phyloP scores from a whole-genome alignment of 2,113 vertebrate genomes.

The Rynchops niger region DNA sequence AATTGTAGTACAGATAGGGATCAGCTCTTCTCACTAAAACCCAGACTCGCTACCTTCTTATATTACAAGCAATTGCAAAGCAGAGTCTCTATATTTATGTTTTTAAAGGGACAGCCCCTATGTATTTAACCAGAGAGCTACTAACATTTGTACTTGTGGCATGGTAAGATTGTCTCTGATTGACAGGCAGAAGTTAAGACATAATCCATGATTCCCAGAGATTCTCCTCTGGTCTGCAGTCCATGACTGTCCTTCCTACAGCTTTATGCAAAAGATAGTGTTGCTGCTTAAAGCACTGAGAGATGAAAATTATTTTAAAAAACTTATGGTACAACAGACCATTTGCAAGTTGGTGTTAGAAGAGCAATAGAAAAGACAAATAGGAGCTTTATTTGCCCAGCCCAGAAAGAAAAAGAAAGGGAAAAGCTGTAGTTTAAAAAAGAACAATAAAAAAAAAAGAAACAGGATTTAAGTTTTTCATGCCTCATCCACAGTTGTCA shows the following conservation, averaged over 20 bases:
- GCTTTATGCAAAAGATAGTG: not conserved
- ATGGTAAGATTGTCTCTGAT: not conserved
- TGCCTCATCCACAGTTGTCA: not conserved
- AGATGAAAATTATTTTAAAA: not conserved
- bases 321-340: not conserved
- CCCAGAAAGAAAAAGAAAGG: not conserved
- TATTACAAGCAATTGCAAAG: not conserved
- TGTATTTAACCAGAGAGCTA: not conserved
- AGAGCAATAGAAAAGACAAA: not conserved
- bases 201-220: not conserved
- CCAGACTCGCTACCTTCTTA: not conserved
- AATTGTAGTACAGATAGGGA: not conserved
- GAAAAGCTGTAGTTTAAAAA: not conserved
- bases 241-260: not conserved
- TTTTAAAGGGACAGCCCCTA: not conserved
- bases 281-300: not conserved
- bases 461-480: not conserved
- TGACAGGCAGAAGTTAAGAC: not conserved
- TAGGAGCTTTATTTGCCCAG: not conserved
- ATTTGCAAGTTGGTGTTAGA: not conserved
- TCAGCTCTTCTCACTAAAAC: not conserved
- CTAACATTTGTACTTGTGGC: not conserved
- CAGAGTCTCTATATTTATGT: not conserved
- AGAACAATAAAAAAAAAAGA: not conserved
- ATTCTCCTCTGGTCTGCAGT: not conserved